Evolutionary conservation across 2,888 invertebrate genomes (phyloP).

Genomic region (Xiphydria camelus): DNA sequence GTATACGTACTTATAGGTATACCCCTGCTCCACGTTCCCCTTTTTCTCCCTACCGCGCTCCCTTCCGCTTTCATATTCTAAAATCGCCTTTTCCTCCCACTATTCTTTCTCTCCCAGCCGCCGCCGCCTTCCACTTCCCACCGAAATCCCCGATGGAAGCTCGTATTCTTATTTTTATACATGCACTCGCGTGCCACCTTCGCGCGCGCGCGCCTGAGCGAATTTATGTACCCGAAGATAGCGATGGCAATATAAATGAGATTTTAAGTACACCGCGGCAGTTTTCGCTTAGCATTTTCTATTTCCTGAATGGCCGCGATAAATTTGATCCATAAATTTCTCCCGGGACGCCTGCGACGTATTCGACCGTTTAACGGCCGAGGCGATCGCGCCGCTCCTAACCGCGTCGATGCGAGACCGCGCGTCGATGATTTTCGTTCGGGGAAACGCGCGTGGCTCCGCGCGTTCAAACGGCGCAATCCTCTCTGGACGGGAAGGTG

Average conservation of each 20-base stretch:
- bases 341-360: conserved; percentile 38
- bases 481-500: no score
- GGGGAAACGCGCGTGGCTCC: no score
- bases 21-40: conserved; percentile 6
- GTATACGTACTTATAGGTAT: not conserved
- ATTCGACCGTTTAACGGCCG: conserved; percentile 37
- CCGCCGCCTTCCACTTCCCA: no score
- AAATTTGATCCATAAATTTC: conserved; percentile 41
- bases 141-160: no score
- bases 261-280: conserved; percentile 45
- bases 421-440: no score
- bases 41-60: conserved; percentile 4
- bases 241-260: conserved; percentile 50
- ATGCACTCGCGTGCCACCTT: no score
- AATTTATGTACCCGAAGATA: conserved; percentile 51
- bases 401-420: conserved; percentile 16
- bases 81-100: not conserved
- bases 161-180: no score
- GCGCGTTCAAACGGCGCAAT: no score
- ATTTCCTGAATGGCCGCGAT: conserved; percentile 37
- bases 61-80: not conserved
- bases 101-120: conserved; percentile 7
- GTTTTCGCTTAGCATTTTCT: conserved; percentile 30
- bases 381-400: no score
- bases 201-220: conserved; percentile 20